Base-by-base conservation (phyloP, 64 coral and sea anemone genomes). In the Dendronephthya gigantea region DNA sequence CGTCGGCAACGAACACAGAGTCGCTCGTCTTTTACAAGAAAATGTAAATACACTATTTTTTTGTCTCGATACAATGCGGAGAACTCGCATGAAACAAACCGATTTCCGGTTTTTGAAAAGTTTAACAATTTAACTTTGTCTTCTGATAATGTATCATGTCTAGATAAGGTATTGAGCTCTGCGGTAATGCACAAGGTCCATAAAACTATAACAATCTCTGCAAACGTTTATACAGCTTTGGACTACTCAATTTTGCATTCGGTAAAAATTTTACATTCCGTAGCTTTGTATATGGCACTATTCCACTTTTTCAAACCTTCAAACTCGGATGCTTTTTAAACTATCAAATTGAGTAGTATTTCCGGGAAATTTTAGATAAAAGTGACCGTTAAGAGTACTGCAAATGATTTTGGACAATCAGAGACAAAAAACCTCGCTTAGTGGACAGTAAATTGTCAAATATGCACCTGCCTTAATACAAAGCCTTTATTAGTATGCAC, bases 1-100 rank as follows among this genome's bases (percentile, higher is more conserved):
- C 23, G 55, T 68, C 3, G 2, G 4, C 16, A 23, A 23, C 22
- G 13, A 83, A 17, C 29, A 3, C 15, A 15, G 91, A 93, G 28
- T 83, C 91, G 9, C 68, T 86, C 38, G 91, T 92, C 16, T 93
- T 93, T 49, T 93, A 87, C 74, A 30, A 89, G 40, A 93, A 93
- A 84, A 93, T 93, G 91, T 93, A 58, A 93, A 87, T 89, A 62
- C 25, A 1, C 55, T 7, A 6, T 45, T 45, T 4, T 45, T 45
- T 45, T 45, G 41, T 45, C 4, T 45, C 11, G 4, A 45, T 45
- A 6, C 41, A 45, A 45, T 45, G 41, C 41, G n/a, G n/a, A n/a
- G n/a, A n/a, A n/a, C n/a, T n/a, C n/a, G n/a, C n/a, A n/a, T n/a
- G n/a, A n/a, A n/a, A n/a, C n/a, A n/a, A n/a, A n/a, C n/a, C n/a